phyloP scores from a whole-genome alignment of 2,888 invertebrate genomes.

The Timema cristinae region DNA sequence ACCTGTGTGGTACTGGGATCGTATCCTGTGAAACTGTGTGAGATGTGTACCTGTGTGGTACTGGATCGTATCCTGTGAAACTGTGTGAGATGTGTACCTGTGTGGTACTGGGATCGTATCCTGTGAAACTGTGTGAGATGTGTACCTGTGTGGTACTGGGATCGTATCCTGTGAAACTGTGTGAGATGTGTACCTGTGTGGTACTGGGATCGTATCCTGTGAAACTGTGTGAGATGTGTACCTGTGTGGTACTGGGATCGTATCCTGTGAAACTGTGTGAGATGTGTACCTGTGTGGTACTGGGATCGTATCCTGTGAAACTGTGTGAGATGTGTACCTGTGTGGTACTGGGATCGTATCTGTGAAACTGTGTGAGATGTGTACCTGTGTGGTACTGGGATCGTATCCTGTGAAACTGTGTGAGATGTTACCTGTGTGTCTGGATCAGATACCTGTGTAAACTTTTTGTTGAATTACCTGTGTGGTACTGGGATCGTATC shows the following conservation, averaged over 20 bases:
- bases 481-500: too few relatives aligned
- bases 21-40: constrained; percentile 27
- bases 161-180: constrained; percentile 26
- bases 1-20: constrained; percentile 26
- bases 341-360: constrained; percentile 25
- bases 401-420: constrained; percentile 27
- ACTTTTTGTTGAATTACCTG: too few relatives aligned
- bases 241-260: constrained; percentile 26
- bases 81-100: constrained; percentile 26
- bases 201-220: constrained; percentile 25
- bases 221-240: constrained; percentile 24
- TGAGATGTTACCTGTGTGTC: constrained; percentile 22
- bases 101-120: constrained; percentile 24
- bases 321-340: constrained; percentile 26
- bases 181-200: constrained; percentile 21
- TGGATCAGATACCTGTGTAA: too few relatives aligned
- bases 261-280: constrained; percentile 26
- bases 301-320: constrained; percentile 25
- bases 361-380: constrained; percentile 24
- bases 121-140: constrained; percentile 25
- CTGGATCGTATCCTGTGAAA: constrained; percentile 25
- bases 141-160: constrained; percentile 26
- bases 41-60: constrained; percentile 22
- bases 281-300: constrained; percentile 22
- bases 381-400: constrained; percentile 26